These are phyloP conservation scores for Ceratina australensis DNA, from an alignment of 1,140 invertebrate genomes.

Conservation along the genomic window DNA sequence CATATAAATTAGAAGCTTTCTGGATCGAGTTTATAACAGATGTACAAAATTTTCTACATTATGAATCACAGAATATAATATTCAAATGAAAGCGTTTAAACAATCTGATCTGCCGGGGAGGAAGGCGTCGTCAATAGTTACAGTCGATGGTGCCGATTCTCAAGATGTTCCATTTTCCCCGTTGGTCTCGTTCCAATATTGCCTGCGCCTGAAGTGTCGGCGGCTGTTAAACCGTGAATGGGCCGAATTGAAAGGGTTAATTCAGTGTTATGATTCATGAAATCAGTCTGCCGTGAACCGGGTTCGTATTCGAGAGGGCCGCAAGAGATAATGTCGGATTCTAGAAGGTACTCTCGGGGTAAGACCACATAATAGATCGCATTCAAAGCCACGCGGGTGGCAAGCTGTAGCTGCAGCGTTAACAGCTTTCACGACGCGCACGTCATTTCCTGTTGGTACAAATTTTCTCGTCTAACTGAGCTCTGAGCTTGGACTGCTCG, in stretches of 20 bases:
- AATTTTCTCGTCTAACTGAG: slow-evolving; percentile 6
- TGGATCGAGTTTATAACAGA: too few relatives aligned
- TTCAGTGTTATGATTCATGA: slow-evolving; percentile 38
- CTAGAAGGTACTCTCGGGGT: slow-evolving; percentile 9
- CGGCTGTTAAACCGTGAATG: slow-evolving; percentile 19
- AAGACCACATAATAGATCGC: slow-evolving; percentile 28
- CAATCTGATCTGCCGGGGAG: too few relatives aligned
- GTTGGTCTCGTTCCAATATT: not conserved
- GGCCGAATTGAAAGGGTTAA: slow-evolving; percentile 32
- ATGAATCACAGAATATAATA: too few relatives aligned
- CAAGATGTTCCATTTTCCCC: not conserved
- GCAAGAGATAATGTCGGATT: slow-evolving; percentile 33
- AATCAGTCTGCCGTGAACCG: slow-evolving; percentile 27
- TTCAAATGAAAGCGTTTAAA: too few relatives aligned
- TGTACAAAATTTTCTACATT: too few relatives aligned
- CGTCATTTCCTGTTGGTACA: slow-evolving; percentile 17
- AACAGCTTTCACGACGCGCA: slow-evolving; percentile 26
- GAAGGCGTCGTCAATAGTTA: not conserved
- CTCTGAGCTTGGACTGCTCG: not conserved
- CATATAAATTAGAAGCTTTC: not conserved
- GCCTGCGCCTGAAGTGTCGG: not conserved
- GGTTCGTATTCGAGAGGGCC: slow-evolving; percentile 19
- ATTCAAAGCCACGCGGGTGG: slow-evolving; percentile 3
- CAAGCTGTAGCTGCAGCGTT: slow-evolving; percentile 11
- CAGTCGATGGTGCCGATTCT: not conserved